Conservation (phyloP, 2,113 vertebrate genomes). For the Odocoileus hemionus region DNA sequence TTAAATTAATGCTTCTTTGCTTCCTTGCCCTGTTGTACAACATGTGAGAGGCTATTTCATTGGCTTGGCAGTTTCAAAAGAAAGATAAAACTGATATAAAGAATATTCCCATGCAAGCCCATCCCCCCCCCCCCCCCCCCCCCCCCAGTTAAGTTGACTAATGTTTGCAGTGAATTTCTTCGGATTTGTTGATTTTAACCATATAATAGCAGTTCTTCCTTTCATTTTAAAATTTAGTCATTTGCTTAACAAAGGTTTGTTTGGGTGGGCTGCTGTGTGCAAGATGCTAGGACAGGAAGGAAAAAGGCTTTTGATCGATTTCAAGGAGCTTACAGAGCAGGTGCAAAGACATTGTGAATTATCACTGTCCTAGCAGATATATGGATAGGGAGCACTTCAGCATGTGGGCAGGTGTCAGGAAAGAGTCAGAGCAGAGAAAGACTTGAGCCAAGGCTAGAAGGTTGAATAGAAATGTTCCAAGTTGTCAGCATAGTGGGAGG, state of each 20-base stretch:
- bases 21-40: not conserved
- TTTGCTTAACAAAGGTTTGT: not conserved
- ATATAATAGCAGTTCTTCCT: not conserved
- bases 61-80: not conserved
- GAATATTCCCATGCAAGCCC: not conserved
- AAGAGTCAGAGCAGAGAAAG: not conserved
- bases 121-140: fast-evolving
- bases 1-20: not conserved
- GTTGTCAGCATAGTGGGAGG: not conserved
- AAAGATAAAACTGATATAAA: not conserved
- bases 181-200: not conserved
- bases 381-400: too few species aligned
- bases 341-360: not conserved
- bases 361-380: not conserved
- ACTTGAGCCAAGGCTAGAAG: not conserved
- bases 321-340: not conserved
- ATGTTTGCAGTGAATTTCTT: not conserved
- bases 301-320: not conserved
- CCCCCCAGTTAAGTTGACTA: not conserved
- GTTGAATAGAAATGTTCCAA: not conserved
- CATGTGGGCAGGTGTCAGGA: not conserved
- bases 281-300: not conserved
- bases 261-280: not conserved
- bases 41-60: not conserved
- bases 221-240: not conserved